Evolutionary conservation across 2,113 vertebrate species (phyloP).

Genomic region (Silurus glanis): DNA sequence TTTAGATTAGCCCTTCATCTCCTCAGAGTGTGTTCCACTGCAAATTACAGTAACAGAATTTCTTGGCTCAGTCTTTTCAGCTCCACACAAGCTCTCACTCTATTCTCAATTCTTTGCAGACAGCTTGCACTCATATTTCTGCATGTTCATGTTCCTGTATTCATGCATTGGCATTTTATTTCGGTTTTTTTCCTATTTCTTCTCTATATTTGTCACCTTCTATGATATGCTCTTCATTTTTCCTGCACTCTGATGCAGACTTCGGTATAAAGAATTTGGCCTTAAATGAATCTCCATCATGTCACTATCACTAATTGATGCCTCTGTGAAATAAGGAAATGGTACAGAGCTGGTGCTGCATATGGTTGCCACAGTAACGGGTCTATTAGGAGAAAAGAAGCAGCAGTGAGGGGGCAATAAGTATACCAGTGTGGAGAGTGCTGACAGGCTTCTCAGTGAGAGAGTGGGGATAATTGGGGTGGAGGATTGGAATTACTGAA

Average conservation of each 20-base stretch:
- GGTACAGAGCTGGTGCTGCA: constrained; percentile 6
- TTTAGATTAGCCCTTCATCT: constrained; percentile 13
- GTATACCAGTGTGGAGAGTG: constrained; percentile 18
- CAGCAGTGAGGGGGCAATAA: constrained; percentile 26
- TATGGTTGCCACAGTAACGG: constrained; percentile 51
- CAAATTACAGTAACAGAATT: background rate
- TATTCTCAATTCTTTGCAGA: constrained; percentile 7
- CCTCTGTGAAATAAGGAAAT: constrained; percentile 42
- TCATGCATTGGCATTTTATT: background rate
- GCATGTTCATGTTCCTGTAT: background rate
- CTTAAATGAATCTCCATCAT: constrained; percentile 6
- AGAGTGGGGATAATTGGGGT: constrained; percentile 8
- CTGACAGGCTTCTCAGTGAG: background rate
- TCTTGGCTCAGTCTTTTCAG: background rate
- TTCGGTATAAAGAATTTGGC: background rate
- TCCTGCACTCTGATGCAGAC: background rate
- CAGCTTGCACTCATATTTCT: constrained; percentile 1
- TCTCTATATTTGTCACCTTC: background rate
- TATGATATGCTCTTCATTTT: background rate
- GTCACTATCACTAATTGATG: constrained; percentile 37
- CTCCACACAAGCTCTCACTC: background rate
- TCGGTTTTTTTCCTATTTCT: background rate
- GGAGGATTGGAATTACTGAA: background rate
- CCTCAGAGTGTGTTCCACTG: background rate
- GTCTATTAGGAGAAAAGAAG: constrained; percentile 40